Base-by-base conservation (phyloP, 2,113 vertebrate genomes). In the Cololabis saira region DNA sequence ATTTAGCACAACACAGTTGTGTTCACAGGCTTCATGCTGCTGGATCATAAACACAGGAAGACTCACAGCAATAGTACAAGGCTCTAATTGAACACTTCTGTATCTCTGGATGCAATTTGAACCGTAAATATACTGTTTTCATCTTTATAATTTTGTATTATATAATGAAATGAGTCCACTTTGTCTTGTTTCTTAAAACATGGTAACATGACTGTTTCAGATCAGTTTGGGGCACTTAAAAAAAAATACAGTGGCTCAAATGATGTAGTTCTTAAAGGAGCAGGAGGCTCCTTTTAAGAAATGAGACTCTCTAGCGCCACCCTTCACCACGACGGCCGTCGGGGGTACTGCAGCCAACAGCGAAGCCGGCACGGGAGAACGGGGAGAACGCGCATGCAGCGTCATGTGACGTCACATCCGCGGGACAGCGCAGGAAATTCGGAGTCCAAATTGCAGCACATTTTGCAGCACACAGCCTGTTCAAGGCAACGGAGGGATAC, bases 191-290 rank as follows among this genome's bases (percentile, higher is more conserved):
- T 66, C 45, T 78, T 67, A n/a, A 57, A 59, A 56, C 44, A 37
- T 24, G 61, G 17, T 42, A 63, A 18, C 22, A 47, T 18, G 19
- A 59, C 42, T 16, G 55, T 33, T 63, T 80, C 75, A 67, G 76
- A 69, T 83, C 54, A 76, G 77, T 61, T 69, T 65, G 63, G 70
- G 30, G 40, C 62, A 44, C 47, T 73, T 63, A 24, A 51, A 57
- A 71, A 24, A 51, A 57, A 71, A 49, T 63, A 24, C 44, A 51
- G 22, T 51, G 30, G 60, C 61, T 70, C 37, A 55, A 74, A 64
- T 59, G 44, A 30, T 57, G 52, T 54, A 67, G 69, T 83, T 73
- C 83, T 87, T 75, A n/a, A n/a, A n/a, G n/a, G n/a, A n/a, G n/a
- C n/a, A n/a, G n/a, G n/a, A n/a, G n/a, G n/a, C n/a, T n/a, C n/a